A percentile compares a stretch with the other conserved stretches of the same genome.
Evolutionary conservation across 2,797 vertebrate species (phyloP).

Genomic region (Notolepis coatsorum): DNA sequence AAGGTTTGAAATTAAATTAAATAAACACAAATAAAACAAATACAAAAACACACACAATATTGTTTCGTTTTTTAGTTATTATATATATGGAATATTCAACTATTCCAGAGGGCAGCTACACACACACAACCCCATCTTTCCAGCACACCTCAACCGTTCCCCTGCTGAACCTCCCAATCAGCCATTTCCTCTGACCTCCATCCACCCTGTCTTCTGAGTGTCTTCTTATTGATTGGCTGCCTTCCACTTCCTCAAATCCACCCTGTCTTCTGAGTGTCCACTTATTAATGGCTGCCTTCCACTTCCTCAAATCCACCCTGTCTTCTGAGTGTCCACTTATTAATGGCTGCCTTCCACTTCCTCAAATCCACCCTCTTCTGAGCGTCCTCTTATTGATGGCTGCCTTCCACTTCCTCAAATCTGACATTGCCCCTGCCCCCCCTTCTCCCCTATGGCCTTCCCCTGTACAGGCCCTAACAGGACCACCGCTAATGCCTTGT

Average conservation of each 20-base stretch:
- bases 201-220: slow-evolving; percentile 45
- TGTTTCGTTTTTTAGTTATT: too few relatives aligned
- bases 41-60: too few relatives aligned
- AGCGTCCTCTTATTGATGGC: slow-evolving; percentile 39
- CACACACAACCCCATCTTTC: background rate
- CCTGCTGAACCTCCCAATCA: slow-evolving; percentile 41
- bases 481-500: slow-evolving; percentile 69
- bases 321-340: slow-evolving; percentile 34
- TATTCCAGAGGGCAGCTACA: too few relatives aligned
- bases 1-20: too few relatives aligned
- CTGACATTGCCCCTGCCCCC: slow-evolving; percentile 38
- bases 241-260: slow-evolving; percentile 11
- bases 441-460: slow-evolving; percentile 28
- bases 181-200: slow-evolving; percentile 42
- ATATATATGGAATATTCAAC: too few relatives aligned
- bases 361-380: slow-evolving; percentile 42
- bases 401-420: slow-evolving; percentile 47
- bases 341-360: background rate
- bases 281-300: background rate
- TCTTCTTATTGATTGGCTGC: slow-evolving; percentile 5
- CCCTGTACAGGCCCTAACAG: slow-evolving; percentile 58
- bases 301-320: slow-evolving; percentile 32
- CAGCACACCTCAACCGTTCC: slow-evolving; percentile 42
- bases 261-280: slow-evolving; percentile 44
- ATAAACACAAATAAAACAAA: too few relatives aligned